Evolutionary conservation across 2,113 vertebrate genomes (phyloP), one percentile per base, ranked within the genome.

Genomic region (Glaucidium brasilianum): DNA sequence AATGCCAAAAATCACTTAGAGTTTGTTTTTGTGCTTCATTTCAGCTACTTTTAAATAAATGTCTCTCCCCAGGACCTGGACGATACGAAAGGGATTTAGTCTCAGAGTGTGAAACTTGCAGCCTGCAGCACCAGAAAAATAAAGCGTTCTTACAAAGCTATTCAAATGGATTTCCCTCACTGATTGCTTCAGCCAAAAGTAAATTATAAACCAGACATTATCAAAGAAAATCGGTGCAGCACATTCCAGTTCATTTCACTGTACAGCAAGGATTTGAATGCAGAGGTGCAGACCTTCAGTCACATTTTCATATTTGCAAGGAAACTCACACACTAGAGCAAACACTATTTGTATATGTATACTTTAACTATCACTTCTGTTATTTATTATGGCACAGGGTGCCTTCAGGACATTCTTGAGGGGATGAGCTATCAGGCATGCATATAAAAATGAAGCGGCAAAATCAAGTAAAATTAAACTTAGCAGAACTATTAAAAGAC

Each of bases 1-100:
- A 93, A 96, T 97, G 96, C 94, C 95, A 96, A 96, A 96, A 97
- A 95, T 91, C 96, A 97, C 92, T 97, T 89, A 93, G 87, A 93
- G 89, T 95, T 96, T 97, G 89, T 97, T 96, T 93, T 95, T 95
- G 86, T 94, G 84, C 86, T 94, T 95, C 85, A 85, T 93, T 96
- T 95, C 92, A 92, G 64, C 86, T 96, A 74, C 96, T 96, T 93
- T 94, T 94, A 97, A 96, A 90, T 90, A 85, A 96, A 85, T 64
- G 95, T 80, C 68, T 96, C 91, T 96, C 92, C 49, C 75, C 95
- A 92, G 87, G 94, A 96, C 66, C 93, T 92, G 67, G 91, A 92
- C 27, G 53, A 79, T 67, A 53, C 63, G 2, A 93, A 97, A 90
- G 89, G 81, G 95, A 82, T 96, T 97, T 93, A 76, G 77, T 83